Percentiles rank a stretch among this genome's conserved stretches.
Conservation (phyloP, 2,797 vertebrate species). For the Sebastes minor region DNA sequence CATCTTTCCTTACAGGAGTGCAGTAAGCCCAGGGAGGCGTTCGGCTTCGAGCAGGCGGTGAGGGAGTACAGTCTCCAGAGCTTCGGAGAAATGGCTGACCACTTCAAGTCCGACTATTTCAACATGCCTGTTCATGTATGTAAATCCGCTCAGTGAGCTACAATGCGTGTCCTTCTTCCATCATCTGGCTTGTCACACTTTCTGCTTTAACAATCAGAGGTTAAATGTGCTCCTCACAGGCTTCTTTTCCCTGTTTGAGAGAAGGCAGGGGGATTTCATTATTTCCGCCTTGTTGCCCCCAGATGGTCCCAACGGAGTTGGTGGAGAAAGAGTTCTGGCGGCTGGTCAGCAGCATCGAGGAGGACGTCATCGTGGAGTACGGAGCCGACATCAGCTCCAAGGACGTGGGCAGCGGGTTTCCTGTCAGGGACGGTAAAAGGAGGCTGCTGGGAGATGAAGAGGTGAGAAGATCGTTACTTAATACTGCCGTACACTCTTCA, state of each 20-base stretch:
- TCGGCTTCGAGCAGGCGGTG: constrained; percentile 97
- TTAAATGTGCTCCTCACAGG: background rate
- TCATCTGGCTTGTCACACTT: background rate
- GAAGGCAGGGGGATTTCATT: background rate
- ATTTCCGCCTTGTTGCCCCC: constrained; percentile 6
- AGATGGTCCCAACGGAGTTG: constrained; percentile 99
- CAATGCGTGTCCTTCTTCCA: background rate
- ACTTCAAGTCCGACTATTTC: constrained; percentile 99
- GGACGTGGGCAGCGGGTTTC: constrained; percentile 97
- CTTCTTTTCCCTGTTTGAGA: background rate
- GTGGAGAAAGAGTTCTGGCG: constrained; percentile 99
- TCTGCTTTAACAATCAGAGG: background rate
- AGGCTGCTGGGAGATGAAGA: constrained; percentile 95
- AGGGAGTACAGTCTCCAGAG: constrained; percentile 96
- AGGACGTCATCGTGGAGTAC: constrained; percentile 98
- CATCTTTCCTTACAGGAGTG: constrained; percentile 87
- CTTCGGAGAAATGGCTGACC: constrained; percentile 99
- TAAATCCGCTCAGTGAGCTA: background rate
- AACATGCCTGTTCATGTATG: constrained; percentile 98
- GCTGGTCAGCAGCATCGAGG: constrained; percentile 97
- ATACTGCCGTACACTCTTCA: background rate
- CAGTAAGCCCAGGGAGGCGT: constrained; percentile 97
- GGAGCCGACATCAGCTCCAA: constrained; percentile 98
- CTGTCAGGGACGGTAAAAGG: constrained; percentile 89
- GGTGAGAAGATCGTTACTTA: constrained; percentile 72